These are phyloP conservation scores for Blennius ocellaris DNA, from an alignment of 2,113 vertebrate species.

Conservation along the genomic window DNA sequence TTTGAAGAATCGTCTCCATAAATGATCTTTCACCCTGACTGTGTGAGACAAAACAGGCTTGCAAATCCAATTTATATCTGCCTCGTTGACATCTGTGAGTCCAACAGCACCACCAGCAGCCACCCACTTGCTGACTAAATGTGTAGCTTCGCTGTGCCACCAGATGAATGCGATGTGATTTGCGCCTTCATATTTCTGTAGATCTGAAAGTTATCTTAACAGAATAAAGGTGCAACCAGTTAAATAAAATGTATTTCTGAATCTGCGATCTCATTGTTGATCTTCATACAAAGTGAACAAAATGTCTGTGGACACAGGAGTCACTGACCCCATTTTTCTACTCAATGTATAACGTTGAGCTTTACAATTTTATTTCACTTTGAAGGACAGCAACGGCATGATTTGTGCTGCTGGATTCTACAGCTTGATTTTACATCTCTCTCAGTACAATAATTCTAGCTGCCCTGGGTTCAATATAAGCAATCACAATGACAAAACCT, in stretches of 20 bases:
- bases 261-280: not conserved
- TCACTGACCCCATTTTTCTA: not conserved
- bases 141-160: slow-evolving; percentile 10
- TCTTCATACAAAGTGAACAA: not conserved
- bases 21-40: not conserved
- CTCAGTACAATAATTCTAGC: no score
- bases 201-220: slow-evolving; percentile 17
- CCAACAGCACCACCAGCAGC: slow-evolving; percentile 8
- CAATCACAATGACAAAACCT: no score
- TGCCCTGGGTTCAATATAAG: no score
- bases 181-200: slow-evolving; percentile 21
- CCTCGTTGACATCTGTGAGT: slow-evolving; percentile 4
- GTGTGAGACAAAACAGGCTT: not conserved
- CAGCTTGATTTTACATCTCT: no score
- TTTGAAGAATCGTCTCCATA: not conserved
- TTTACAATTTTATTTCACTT: not conserved
- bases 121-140: slow-evolving; percentile 12
- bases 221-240: not conserved
- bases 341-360: not conserved
- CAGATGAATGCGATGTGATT: slow-evolving; percentile 14
- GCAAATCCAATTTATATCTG: slow-evolving; percentile 27
- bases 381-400: not conserved
- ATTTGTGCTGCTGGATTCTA: no score
- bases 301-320: not conserved
- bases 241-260: not conserved